Percentiles rank a stretch among this genome's conserved stretches.
Conservation (phyloP, 1,140 invertebrate species). For the Procambarus clarkii region DNA sequence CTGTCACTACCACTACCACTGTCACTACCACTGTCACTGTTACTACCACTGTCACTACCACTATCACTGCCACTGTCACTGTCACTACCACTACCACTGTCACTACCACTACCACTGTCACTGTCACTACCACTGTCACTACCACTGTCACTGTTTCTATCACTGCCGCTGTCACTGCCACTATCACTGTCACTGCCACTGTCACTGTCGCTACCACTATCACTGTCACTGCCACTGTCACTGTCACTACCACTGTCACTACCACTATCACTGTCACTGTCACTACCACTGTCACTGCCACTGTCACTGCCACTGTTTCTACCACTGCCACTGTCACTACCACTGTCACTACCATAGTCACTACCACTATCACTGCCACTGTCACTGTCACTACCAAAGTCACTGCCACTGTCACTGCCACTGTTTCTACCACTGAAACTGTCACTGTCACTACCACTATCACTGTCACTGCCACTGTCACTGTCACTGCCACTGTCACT, state of each 20-base stretch:
- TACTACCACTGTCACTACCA: background rate
- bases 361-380: background rate
- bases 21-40: background rate
- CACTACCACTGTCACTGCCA: background rate
- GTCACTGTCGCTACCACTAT: no score
- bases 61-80: background rate
- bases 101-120: background rate
- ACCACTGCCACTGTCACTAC: background rate
- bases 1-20: background rate
- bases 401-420: background rate
- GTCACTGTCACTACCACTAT: background rate
- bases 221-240: no score
- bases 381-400: background rate
- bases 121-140: background rate
- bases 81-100: background rate
- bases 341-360: no score
- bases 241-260: no score
- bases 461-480: background rate
- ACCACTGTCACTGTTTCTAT: background rate
- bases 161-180: background rate
- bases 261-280: background rate
- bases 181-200: background rate
- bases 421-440: background rate
- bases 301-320: background rate
- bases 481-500: background rate